phyloP scores from a whole-genome alignment of 2,888 invertebrate species.

The Thyatira batis region DNA sequence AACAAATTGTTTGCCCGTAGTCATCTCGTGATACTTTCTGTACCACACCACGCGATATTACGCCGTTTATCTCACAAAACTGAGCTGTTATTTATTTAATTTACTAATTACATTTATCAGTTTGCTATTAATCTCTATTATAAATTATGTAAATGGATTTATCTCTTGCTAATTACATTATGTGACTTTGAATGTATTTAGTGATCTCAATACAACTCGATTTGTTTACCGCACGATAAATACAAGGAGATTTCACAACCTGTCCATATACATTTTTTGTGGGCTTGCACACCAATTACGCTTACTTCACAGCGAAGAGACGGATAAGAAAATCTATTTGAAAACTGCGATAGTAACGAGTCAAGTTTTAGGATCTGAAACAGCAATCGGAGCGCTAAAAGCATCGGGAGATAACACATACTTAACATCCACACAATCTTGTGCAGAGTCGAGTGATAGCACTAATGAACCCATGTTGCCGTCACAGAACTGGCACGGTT shows the following conservation, averaged over 20 bases:
- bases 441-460: slow-evolving; percentile 62
- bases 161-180: slow-evolving; percentile 30
- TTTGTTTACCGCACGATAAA: not conserved
- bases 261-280: slow-evolving; percentile 1
- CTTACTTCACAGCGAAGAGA: slow-evolving; percentile 27
- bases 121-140: slow-evolving; percentile 17
- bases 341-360: slow-evolving; percentile 35
- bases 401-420: slow-evolving; percentile 69
- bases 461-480: slow-evolving; percentile 78
- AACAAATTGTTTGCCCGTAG: slow-evolving; percentile 46
- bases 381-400: slow-evolving; percentile 70
- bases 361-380: slow-evolving; percentile 43
- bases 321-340: slow-evolving; percentile 52
- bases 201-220: not conserved
- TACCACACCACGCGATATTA: slow-evolving; percentile 23
- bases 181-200: slow-evolving; percentile 14
- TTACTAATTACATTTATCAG: slow-evolving; percentile 17
- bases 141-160: slow-evolving; percentile 29
- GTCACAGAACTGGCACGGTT: slow-evolving; percentile 70
- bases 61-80: slow-evolving; percentile 31
- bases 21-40: slow-evolving; percentile 28
- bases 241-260: not conserved
- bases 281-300: slow-evolving; percentile 20
- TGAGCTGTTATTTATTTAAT: slow-evolving; percentile 35
- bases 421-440: slow-evolving; percentile 55